These are phyloP conservation scores for Enteromius mattozi DNA, from an alignment of 2,797 vertebrate species.

Conservation along the genomic window DNA sequence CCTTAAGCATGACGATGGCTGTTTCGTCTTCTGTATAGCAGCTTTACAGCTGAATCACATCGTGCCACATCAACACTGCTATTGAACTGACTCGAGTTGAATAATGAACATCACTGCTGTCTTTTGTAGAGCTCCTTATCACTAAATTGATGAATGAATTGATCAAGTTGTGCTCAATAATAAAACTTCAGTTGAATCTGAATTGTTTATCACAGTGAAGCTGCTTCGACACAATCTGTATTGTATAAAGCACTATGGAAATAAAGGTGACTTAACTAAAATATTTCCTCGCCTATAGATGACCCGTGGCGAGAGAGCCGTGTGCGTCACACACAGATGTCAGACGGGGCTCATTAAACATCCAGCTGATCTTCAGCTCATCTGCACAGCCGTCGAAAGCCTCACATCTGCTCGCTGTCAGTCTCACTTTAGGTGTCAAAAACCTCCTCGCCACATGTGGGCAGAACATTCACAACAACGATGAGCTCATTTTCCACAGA, in stretches of 20 bases:
- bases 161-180: neutral
- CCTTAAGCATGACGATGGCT: neutral
- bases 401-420: slow-evolving; percentile 47
- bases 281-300: neutral
- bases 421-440: slow-evolving; percentile 37
- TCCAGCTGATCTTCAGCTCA: slow-evolving; percentile 24
- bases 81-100: neutral
- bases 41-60: neutral
- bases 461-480: slow-evolving; percentile 47
- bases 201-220: neutral
- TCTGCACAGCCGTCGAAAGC: slow-evolving; percentile 26
- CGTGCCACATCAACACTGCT: neutral
- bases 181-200: neutral
- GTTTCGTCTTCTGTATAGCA: neutral
- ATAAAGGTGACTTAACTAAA: neutral
- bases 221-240: neutral
- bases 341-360: slow-evolving; percentile 47
- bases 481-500: slow-evolving; percentile 60
- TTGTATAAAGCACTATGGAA: neutral
- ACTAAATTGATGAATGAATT: neutral
- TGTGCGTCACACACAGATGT: neutral
- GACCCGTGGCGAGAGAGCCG: neutral
- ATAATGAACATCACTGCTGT: neutral
- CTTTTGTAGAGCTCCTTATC: neutral
- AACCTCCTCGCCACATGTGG: slow-evolving; percentile 36